These are phyloP conservation scores for Lymantria dispar DNA, from an alignment of 2,888 invertebrate genomes.

Conservation along the genomic window DNA sequence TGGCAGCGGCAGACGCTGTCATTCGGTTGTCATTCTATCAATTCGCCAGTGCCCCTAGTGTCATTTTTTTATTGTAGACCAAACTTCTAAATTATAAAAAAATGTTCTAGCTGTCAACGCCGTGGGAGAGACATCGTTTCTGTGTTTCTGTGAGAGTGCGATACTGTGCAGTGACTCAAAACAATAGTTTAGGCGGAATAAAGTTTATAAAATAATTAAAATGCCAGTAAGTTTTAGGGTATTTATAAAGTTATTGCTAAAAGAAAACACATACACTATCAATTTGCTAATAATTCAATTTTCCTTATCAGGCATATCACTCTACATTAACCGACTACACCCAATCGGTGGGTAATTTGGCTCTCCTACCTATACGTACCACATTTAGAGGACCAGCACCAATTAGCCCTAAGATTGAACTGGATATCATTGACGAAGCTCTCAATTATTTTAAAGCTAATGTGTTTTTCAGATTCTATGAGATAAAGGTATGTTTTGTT, in stretches of 20 bases:
- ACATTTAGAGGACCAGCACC: slow-evolving; percentile 97
- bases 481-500: slow-evolving; percentile 90
- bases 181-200: too few relatives aligned
- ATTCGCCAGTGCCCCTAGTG: too few relatives aligned
- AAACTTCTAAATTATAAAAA: too few relatives aligned
- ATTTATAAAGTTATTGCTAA: neutral
- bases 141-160: too few relatives aligned
- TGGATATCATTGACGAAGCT: slow-evolving; percentile 98
- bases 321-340: slow-evolving; percentile 91
- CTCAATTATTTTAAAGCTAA: slow-evolving; percentile 99
- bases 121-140: too few relatives aligned
- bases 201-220: neutral
- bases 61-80: too few relatives aligned
- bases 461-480: slow-evolving; percentile 99
- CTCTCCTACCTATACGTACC: slow-evolving; percentile 94
- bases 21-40: too few relatives aligned
- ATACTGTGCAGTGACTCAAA: too few relatives aligned
- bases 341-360: slow-evolving; percentile 94
- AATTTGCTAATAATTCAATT: slow-evolving; percentile 3
- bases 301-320: slow-evolving; percentile 93
- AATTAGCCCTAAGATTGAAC: slow-evolving; percentile 83
- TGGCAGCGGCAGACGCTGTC: too few relatives aligned
- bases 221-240: neutral
- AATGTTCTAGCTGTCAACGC: too few relatives aligned
- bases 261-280: neutral